Evolutionary conservation across 2,797 vertebrate species (phyloP), one percentile per base, ranked within the genome.

Genomic region (Lophius americanus): DNA sequence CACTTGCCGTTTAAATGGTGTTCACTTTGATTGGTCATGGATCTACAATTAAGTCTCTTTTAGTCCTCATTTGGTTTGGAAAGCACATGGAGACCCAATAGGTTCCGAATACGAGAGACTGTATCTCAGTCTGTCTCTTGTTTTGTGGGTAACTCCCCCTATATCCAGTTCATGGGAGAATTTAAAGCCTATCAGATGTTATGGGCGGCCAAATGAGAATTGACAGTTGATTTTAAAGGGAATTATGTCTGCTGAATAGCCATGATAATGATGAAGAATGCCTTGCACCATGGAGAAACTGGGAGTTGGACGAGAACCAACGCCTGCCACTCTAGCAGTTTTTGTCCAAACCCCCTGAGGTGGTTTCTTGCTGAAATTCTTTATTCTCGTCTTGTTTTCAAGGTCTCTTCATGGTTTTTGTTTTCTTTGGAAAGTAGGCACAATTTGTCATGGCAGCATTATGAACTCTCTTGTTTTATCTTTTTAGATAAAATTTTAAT

Each of bases 21-120:
- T 85, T 91, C 91, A 89, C 79, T 90, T 87, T 54, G 77, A 91
- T 91, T 89, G 68, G 90, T 90, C 91, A 91, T 33, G 86, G 85
- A 76, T 36, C 61, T 70, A 68, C 85, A 85, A 85, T 91, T 86
- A 91, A 83, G 89, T 85, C 90, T 92, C 86, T 91, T 68, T 92
- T 88, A 89, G 78, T 7, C 58, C 68, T 76, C 13, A 12, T 74
- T 51, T 64, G 51, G 32, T 68, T 69, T 35, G 38, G 61, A 75
- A 73, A 82, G 69, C 65, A 55, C 67, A 62, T 3, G 32, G 61
- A 79, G 77, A 57, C 67, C 63, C 54, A 56, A 63, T 41, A 53
- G 78, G 44, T 53, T 87, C 76, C 68, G 75, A 68, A 67, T 68
- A 54, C 59, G 32, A 2, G 56, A 69, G 79, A 73, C 68, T 14